Evolutionary conservation across 2,113 vertebrate species (phyloP).

Genomic region (Mungos mungo): DNA sequence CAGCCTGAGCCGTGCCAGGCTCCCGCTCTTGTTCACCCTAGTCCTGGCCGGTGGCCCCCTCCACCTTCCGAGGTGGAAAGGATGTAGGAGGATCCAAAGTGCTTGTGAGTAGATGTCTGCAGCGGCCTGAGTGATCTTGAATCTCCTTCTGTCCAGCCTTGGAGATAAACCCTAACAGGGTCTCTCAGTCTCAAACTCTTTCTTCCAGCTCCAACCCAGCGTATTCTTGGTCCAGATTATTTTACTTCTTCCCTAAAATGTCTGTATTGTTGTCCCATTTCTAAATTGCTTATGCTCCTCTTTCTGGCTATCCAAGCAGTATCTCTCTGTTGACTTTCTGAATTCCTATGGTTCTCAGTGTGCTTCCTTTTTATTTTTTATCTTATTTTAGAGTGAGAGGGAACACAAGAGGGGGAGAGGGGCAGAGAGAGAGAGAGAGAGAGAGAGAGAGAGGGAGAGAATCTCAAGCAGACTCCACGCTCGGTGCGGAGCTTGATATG

Average conservation of each 20-base stretch:
- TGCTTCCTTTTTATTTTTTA: not conserved
- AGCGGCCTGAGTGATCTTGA: not conserved
- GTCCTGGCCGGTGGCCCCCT: not conserved
- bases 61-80: not conserved
- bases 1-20: not conserved
- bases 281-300: not conserved
- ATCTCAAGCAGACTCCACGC: too few species aligned
- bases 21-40: not conserved
- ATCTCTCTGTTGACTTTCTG: not conserved
- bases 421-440: too few species aligned
- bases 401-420: too few species aligned
- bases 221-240: not conserved
- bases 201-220: not conserved
- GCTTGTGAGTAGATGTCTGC: not conserved
- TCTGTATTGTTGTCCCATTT: not conserved
- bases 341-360: not conserved
- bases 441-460: too few species aligned
- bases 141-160: not conserved
- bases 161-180: not conserved
- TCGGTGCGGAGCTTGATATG: too few species aligned
- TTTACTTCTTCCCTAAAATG: not conserved
- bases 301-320: not conserved
- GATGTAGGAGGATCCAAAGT: not conserved
- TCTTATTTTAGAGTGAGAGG: too few species aligned
- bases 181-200: not conserved